These are phyloP conservation scores for Daubentonia madagascariensis DNA, from an alignment of 2,113 vertebrate genomes.

Conservation along the genomic window DNA sequence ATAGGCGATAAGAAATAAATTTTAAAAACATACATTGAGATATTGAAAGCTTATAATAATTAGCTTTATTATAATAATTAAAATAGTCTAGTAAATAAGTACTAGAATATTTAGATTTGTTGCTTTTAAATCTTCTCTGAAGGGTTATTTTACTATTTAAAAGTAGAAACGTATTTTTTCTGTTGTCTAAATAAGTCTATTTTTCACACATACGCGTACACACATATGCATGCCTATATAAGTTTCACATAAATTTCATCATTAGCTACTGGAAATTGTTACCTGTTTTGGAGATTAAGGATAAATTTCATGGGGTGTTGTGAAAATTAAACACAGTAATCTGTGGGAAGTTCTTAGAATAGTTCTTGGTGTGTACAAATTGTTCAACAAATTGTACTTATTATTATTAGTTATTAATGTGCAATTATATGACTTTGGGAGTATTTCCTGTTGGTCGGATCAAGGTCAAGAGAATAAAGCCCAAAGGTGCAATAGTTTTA, in stretches of 20 bases:
- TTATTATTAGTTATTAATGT: constrained; percentile 44
- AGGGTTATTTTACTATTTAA: constrained; percentile 11
- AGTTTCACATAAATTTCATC: neutral
- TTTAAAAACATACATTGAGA: neutral
- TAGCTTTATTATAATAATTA: no score
- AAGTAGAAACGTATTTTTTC: neutral
- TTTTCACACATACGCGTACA: neutral
- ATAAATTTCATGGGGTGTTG: neutral
- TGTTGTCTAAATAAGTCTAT: neutral
- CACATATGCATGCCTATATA: neutral
- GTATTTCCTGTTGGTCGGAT: neutral
- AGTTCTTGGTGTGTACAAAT: neutral
- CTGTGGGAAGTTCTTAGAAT: neutral
- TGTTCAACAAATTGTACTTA: neutral
- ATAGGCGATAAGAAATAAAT: neutral
- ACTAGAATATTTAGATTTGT: neutral
- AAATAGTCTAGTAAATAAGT: neutral
- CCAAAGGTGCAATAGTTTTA: neutral
- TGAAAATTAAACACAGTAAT: neutral
- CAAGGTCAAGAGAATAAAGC: neutral
- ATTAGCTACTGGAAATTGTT: neutral
- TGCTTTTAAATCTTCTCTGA: neutral
- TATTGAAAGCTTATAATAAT: neutral
- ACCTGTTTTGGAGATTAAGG: neutral
- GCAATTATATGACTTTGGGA: neutral